Evolutionary conservation across 2,113 vertebrate genomes (phyloP).

Genomic region (Nerophis lumbriciformis): DNA sequence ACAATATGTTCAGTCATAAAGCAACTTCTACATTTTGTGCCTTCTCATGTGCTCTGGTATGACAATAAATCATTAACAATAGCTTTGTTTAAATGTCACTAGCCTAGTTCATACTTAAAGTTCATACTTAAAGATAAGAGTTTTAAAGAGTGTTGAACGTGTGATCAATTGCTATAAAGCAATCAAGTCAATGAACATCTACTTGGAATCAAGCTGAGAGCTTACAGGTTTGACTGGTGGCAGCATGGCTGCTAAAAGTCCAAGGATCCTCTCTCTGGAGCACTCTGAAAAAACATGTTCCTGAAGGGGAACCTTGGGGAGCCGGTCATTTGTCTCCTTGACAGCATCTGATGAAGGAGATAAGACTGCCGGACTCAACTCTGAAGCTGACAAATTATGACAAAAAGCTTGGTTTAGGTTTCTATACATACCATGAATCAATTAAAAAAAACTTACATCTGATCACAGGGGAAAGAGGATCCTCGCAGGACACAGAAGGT

Average conservation of each 20-base stretch:
- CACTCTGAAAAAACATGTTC: slow-evolving; percentile 95
- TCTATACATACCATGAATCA: neutral
- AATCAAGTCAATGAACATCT: neutral
- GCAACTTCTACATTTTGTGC: neutral
- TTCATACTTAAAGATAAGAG: neutral
- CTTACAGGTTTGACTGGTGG: slow-evolving; percentile 83
- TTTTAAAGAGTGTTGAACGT: neutral
- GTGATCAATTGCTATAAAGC: neutral
- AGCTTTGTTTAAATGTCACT: neutral
- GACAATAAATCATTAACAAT: too few relatives aligned
- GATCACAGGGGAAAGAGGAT: slow-evolving; percentile 63
- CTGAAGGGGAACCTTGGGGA: slow-evolving; percentile 74
- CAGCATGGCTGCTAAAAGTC: slow-evolving; percentile 90
- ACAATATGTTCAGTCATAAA: neutral
- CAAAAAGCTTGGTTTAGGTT: neutral
- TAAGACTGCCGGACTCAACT: slow-evolving; percentile 53
- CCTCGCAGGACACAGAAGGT: slow-evolving; percentile 68
- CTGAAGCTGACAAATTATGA: slow-evolving; percentile 29
- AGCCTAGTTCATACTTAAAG: neutral
- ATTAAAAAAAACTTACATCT: slow-evolving; percentile 42
- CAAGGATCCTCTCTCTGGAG: slow-evolving; percentile 94
- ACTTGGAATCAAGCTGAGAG: neutral
- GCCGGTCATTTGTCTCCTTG: slow-evolving; percentile 68
- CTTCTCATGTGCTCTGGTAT: too few relatives aligned
- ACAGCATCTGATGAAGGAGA: slow-evolving; percentile 43